phyloP scores from a whole-genome alignment of 2,888 invertebrate genomes.

The Nemoura dubitans region DNA sequence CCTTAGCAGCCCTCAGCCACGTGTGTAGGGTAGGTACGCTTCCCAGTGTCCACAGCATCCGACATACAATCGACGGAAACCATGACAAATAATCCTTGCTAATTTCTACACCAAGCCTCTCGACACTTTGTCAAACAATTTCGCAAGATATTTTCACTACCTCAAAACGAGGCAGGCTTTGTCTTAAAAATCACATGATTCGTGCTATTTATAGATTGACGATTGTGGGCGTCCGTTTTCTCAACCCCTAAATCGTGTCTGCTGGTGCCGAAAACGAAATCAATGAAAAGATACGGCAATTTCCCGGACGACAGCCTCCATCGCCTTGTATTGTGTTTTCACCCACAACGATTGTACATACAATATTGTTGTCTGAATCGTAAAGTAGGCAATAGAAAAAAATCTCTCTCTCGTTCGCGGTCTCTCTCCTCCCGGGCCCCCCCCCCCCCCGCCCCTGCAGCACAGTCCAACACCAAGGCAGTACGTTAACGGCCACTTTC shows the following conservation, averaged over 20 bases:
- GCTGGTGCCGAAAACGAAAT: not conserved
- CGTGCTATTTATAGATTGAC: not conserved
- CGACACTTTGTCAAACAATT: too few relatives aligned
- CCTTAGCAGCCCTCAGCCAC: not conserved
- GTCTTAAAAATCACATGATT: not conserved
- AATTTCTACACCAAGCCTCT: not conserved
- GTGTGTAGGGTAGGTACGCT: too few relatives aligned
- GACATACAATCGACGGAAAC: not conserved
- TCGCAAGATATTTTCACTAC: too few relatives aligned
- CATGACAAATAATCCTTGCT: not conserved
- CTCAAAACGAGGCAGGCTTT: too few relatives aligned
- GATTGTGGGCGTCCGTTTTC: not conserved
- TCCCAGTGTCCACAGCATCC: not conserved
- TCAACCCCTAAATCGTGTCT: not conserved
- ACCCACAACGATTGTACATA: not conserved
- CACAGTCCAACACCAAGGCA: not conserved
- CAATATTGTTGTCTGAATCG: constrained; percentile 25
- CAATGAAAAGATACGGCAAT: not conserved
- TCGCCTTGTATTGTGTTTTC: not conserved
- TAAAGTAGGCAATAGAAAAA: constrained; percentile 26
- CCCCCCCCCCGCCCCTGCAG: not conserved
- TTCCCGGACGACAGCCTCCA: not conserved
- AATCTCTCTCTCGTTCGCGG: not conserved
- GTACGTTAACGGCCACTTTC: constrained; percentile 35
- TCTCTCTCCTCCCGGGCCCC: not conserved